A percentile compares a stretch with the other conserved stretches of the same genome.
These are phyloP conservation scores for Rachycentron canadum DNA, from an alignment of 2,797 vertebrate species.

Conservation along the genomic window DNA sequence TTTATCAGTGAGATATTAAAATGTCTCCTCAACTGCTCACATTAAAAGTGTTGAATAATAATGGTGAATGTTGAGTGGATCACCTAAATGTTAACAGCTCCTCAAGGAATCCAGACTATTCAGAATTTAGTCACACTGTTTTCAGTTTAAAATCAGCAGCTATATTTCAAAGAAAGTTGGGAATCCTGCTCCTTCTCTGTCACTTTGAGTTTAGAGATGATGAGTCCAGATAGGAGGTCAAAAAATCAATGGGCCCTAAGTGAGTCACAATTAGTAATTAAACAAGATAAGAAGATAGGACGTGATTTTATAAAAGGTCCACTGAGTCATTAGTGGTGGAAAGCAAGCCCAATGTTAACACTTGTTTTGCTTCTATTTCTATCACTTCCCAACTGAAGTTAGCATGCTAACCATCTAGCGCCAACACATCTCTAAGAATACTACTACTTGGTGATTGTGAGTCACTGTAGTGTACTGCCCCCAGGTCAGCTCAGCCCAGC, in stretches of 20 bases:
- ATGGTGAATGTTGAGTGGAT: not conserved
- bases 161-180: constrained; percentile 7
- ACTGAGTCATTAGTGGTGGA: no score
- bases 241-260: not conserved
- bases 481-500: no score
- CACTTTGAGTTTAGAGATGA: not conserved
- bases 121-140: not conserved
- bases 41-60: constrained; percentile 13
- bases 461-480: no score
- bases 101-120: not conserved
- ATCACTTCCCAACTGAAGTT: no score
- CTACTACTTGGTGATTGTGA: no score
- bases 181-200: not conserved
- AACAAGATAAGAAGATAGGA: not conserved
- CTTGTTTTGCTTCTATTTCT: no score
- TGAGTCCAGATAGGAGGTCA: not conserved
- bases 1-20: not conserved
- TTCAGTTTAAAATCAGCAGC: constrained; percentile 12
- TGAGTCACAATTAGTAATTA: not conserved
- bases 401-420: no score
- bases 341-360: no score
- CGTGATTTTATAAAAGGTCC: no score
- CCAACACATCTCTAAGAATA: no score
- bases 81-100: constrained; percentile 26
- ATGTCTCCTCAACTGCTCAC: not conserved